A percentile compares a stretch with the other conserved stretches of the same genome.
phyloP scores from a whole-genome alignment of 2,113 vertebrate genomes.

The Phalacrocorax pelagicus region DNA sequence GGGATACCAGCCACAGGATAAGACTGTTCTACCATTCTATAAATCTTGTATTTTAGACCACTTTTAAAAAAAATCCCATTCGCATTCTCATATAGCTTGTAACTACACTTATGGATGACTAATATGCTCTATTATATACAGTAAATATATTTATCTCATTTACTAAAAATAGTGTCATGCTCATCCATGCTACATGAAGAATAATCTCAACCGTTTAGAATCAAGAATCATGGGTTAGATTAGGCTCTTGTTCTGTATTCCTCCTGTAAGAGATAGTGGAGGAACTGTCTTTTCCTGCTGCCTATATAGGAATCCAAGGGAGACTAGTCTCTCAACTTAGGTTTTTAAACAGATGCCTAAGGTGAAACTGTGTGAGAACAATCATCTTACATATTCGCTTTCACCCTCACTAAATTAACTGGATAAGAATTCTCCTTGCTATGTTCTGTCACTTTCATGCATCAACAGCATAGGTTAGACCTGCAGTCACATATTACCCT shows the following conservation, averaged over 20 bases:
- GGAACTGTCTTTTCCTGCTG: not conserved
- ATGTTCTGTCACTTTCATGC: not conserved
- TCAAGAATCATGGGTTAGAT: not conserved
- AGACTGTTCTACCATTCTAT: not conserved
- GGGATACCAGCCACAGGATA: not conserved
- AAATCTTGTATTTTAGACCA: not conserved
- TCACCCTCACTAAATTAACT: not conserved
- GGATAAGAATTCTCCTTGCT: not conserved
- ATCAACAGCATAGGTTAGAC: not conserved
- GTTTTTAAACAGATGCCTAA: not conserved
- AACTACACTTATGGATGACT: not conserved
- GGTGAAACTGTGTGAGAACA: not conserved
- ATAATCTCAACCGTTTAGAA: not conserved
- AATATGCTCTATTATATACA: not conserved
- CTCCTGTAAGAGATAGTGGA: not conserved
- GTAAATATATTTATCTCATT: not conserved
- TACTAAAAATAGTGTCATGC: not conserved
- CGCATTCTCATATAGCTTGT: not conserved
- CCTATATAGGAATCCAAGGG: not conserved
- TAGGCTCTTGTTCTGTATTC: not conserved
- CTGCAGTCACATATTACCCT: not conserved
- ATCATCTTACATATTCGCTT: not conserved
- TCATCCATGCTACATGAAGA: not conserved
- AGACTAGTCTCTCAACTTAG: not conserved
- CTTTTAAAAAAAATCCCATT: not conserved